These are phyloP conservation scores for Orussus abietinus DNA, from an alignment of 1,140 invertebrate species.

Conservation along the genomic window DNA sequence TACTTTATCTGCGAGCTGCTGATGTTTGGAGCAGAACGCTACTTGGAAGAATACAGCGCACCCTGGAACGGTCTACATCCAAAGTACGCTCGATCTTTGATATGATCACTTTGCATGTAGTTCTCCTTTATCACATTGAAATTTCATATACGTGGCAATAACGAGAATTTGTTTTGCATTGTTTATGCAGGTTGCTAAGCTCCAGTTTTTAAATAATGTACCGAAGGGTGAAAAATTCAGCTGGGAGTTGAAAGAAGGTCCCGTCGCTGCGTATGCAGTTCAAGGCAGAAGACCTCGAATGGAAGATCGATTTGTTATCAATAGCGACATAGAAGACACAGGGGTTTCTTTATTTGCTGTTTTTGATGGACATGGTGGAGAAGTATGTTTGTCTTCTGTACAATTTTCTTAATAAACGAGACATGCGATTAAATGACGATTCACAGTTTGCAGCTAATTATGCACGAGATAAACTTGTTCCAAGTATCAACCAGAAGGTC, in stretches of 20 bases:
- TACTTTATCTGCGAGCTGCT: slow-evolving; percentile 74
- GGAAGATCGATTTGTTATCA: slow-evolving; percentile 81
- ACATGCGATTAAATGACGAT: slow-evolving; percentile 9
- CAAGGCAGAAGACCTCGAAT: slow-evolving; percentile 84
- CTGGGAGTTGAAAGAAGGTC: slow-evolving; percentile 73
- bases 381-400: slow-evolving; percentile 53
- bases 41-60: slow-evolving; percentile 67
- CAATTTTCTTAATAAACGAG: background rate
- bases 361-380: slow-evolving; percentile 93
- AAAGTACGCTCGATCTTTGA: slow-evolving; percentile 38
- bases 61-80: slow-evolving; percentile 58
- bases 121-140: background rate
- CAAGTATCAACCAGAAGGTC: slow-evolving; percentile 72
- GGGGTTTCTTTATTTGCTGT: slow-evolving; percentile 81
- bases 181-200: slow-evolving; percentile 37
- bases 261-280: slow-evolving; percentile 81
- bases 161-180: slow-evolving; percentile 14
- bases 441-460: slow-evolving; percentile 84
- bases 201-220: slow-evolving; percentile 45
- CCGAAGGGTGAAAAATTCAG: slow-evolving; percentile 59
- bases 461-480: slow-evolving; percentile 76
- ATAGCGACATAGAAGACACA: slow-evolving; percentile 55
- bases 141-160: slow-evolving; percentile 4
- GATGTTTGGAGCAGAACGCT: slow-evolving; percentile 74
- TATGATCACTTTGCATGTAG: background rate